Percentiles rank a stretch among this genome's conserved stretches.
phyloP scores from a whole-genome alignment of 30 jellyfish, hydroid and myxozoan genomes.

The Chrysaora quinquecirrha region DNA sequence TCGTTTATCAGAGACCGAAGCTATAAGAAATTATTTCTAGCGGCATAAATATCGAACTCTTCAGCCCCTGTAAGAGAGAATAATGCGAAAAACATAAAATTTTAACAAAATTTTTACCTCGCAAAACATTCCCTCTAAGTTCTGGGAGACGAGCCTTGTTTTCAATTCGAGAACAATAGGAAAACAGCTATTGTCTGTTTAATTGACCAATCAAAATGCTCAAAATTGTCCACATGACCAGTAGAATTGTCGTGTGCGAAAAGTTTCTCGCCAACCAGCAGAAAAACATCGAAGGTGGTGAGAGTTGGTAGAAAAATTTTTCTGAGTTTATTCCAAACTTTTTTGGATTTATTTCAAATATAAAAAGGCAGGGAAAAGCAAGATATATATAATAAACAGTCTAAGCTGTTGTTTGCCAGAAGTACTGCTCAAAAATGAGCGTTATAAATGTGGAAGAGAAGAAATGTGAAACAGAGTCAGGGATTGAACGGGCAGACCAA shows the following conservation, averaged over 20 bases:
- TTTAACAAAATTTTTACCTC: too few relatives aligned
- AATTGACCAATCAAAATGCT: background rate
- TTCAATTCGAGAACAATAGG: background rate
- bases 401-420: too few relatives aligned
- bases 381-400: too few relatives aligned
- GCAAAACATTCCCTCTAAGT: too few relatives aligned
- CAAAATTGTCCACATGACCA: background rate
- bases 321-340: background rate
- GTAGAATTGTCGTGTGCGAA: background rate
- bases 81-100: too few relatives aligned
- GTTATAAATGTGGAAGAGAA: background rate
- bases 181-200: background rate
- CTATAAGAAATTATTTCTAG: too few relatives aligned
- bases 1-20: too few relatives aligned
- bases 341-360: too few relatives aligned
- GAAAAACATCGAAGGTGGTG: background rate
- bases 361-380: too few relatives aligned
- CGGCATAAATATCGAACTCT: too few relatives aligned
- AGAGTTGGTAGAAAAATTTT: background rate
- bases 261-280: background rate
- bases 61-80: too few relatives aligned
- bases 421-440: background rate
- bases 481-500: conserved; percentile 4
- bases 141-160: too few relatives aligned
- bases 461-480: background rate